Percentiles rank a stretch among this genome's conserved stretches.
Conservation (phyloP, 2,797 vertebrate species). For the Vireo griseus region DNA sequence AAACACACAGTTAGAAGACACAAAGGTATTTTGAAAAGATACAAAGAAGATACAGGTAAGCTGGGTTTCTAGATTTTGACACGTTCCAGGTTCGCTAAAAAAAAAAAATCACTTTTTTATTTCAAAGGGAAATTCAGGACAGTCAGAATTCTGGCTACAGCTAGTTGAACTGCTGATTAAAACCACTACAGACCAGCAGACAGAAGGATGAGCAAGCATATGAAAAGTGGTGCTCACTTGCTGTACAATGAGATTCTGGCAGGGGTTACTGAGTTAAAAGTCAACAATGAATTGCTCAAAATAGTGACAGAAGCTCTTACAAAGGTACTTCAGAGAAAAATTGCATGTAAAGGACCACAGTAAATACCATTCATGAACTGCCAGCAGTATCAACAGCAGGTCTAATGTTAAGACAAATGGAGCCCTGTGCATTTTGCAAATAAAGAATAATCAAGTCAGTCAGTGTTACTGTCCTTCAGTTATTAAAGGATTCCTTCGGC, state of each 20-base stretch:
- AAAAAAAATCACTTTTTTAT: background rate
- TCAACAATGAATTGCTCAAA: slow-evolving; percentile 58
- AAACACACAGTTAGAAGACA: background rate
- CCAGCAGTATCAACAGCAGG: slow-evolving; percentile 61
- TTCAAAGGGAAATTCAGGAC: background rate
- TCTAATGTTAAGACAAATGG: slow-evolving; percentile 59
- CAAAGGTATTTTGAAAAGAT: too few relatives aligned
- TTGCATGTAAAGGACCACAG: slow-evolving; percentile 58
- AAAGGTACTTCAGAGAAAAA: slow-evolving; percentile 62
- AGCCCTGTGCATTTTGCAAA: background rate
- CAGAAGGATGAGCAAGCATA: background rate
- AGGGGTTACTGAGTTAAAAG: slow-evolving; percentile 52
- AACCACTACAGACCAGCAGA: background rate
- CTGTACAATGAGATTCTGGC: slow-evolving; percentile 21
- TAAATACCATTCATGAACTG: slow-evolving; percentile 58
- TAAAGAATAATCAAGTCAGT: background rate
- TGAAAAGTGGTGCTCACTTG: slow-evolving; percentile 34
- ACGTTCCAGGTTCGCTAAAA: background rate
- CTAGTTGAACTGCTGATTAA: background rate
- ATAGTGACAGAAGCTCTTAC: slow-evolving; percentile 63
- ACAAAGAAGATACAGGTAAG: background rate
- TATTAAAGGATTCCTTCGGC: background rate
- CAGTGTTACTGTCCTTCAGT: background rate
- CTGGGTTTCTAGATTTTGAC: background rate
- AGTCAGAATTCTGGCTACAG: background rate